Percentiles rank a stretch among this genome's conserved stretches.
Conservation (phyloP, 2,797 vertebrate species). For the Catostomus latipinnis region DNA sequence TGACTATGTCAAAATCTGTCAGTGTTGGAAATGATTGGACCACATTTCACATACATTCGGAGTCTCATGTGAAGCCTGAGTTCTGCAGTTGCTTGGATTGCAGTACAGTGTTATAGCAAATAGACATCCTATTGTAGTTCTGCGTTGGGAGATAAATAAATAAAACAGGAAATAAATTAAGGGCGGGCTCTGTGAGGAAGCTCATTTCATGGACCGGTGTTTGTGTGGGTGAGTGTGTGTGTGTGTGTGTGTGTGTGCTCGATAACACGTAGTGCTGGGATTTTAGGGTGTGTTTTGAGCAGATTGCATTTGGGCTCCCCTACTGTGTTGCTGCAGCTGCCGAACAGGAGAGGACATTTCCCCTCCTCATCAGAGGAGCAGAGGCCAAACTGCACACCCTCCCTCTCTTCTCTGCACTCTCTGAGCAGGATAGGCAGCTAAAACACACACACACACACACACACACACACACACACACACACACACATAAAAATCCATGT, state of each 20-base stretch:
- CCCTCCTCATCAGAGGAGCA: conserved; percentile 38
- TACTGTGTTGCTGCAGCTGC: conserved; percentile 61
- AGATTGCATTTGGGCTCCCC: conserved; percentile 62
- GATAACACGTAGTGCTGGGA: conserved; percentile 43
- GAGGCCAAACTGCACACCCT: conserved; percentile 35
- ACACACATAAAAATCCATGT: neutral
- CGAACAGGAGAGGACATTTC: conserved; percentile 38
- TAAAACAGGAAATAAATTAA: conserved; percentile 39
- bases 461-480: neutral
- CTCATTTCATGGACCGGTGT: conserved; percentile 51
- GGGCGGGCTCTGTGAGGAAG: conserved; percentile 44
- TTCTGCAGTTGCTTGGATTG: conserved; percentile 23
- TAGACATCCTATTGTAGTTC: conserved; percentile 20
- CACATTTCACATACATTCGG: neutral
- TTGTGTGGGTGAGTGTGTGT: conserved; percentile 34
- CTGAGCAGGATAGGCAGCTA: conserved; percentile 35
- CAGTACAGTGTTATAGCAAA: conserved; percentile 6
- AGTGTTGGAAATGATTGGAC: neutral
- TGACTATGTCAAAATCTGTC: neutral
- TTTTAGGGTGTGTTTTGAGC: conserved; percentile 57
- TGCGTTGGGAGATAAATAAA: conserved; percentile 51
- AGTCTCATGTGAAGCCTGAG: neutral
- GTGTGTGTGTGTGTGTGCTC: conserved; percentile 42
- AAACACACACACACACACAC: conserved; percentile 24
- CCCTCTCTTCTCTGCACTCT: conserved; percentile 14